phyloP scores from a whole-genome alignment of 2,113 vertebrate genomes.

The Otis tarda region DNA sequence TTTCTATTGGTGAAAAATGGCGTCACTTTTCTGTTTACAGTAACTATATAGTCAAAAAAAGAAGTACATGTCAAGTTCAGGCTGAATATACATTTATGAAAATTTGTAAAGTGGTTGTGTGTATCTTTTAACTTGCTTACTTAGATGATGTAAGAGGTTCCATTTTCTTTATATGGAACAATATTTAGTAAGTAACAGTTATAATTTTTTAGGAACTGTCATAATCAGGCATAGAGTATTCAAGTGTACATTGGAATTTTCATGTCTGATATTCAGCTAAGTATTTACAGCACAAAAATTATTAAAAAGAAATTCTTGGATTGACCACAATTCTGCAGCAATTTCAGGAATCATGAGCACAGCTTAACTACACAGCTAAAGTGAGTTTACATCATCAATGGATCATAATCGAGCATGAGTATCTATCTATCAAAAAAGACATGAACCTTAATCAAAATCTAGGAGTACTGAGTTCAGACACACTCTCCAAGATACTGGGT shows the following conservation, averaged over 20 bases:
- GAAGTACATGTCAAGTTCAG: not conserved
- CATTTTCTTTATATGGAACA: not conserved
- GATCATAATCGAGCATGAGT: not conserved
- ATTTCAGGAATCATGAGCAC: not conserved
- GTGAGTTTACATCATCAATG: not conserved
- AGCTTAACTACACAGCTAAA: not conserved
- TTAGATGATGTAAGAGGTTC: not conserved
- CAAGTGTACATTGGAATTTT: not conserved
- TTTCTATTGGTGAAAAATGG: not conserved
- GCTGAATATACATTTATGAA: not conserved
- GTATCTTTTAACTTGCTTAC: not conserved
- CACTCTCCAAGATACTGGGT: rapidly evolving
- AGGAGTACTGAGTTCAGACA: not conserved
- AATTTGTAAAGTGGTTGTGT: not conserved
- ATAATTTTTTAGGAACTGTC: not conserved
- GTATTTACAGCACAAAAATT: not conserved
- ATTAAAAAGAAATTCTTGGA: not conserved
- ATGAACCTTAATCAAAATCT: not conserved
- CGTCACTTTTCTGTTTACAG: not conserved
- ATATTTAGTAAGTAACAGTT: not conserved
- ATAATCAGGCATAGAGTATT: not conserved
- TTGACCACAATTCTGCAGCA: not conserved
- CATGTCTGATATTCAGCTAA: not conserved
- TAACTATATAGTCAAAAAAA: not conserved
- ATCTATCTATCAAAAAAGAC: not conserved